These are phyloP conservation scores for Cassiopea andromeda DNA, from an alignment of 30 jellyfish, hydroid and myxozoan species.

Conservation along the genomic window DNA sequence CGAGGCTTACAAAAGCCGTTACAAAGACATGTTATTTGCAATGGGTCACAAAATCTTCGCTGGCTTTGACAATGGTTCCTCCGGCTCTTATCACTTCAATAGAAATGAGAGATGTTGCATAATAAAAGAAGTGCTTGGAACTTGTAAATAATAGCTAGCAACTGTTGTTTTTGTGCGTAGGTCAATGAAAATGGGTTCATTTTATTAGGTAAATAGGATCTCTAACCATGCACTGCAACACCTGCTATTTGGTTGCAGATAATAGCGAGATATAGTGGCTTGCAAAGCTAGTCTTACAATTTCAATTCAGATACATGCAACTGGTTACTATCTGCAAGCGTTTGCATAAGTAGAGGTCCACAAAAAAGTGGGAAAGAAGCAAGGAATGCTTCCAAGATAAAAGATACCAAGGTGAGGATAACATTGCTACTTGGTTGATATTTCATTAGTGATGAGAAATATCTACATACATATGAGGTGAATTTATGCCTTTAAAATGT, in stretches of 20 bases:
- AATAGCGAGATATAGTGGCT: background rate
- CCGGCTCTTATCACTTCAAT: background rate
- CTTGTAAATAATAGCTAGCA: background rate
- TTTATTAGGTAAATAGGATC: constrained; percentile 5
- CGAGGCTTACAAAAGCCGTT: background rate
- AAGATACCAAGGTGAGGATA: no score
- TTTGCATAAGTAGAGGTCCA: no score
- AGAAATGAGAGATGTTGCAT: background rate
- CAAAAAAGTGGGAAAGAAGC: no score
- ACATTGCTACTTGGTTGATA: no score
- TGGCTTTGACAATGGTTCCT: background rate
- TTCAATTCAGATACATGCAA: background rate
- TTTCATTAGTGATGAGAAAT: no score
- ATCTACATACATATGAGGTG: no score
- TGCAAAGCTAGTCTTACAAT: background rate
- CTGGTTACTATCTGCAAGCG: background rate
- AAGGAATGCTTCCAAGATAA: no score
- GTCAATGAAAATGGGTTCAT: constrained; percentile 16
- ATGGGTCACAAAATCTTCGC: background rate
- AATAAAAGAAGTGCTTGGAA: background rate
- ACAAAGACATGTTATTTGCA: background rate
- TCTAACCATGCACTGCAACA: background rate
- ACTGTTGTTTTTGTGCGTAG: constrained; percentile 7
- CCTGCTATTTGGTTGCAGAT: background rate
- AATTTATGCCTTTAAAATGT: no score